These are phyloP conservation scores for Marasmarcha lunaedactyla DNA, from an alignment of 2,888 invertebrate species.

Conservation along the genomic window DNA sequence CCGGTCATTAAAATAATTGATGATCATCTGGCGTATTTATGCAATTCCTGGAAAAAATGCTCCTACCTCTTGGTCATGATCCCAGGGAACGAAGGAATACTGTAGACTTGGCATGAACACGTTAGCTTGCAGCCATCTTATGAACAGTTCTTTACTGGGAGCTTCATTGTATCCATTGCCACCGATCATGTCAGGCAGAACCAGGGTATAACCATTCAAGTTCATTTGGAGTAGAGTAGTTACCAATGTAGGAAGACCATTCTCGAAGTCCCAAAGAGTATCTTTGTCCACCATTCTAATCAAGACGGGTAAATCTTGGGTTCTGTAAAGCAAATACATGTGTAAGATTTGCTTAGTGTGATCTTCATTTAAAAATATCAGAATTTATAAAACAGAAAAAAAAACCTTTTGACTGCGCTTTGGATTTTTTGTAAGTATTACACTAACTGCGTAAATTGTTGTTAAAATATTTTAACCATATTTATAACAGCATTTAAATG, in stretches of 20 bases:
- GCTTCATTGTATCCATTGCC: constrained; percentile 73
- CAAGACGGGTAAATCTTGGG: constrained; percentile 79
- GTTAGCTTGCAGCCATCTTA: constrained; percentile 84
- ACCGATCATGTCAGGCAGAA: constrained; percentile 85
- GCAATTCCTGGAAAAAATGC: too few species aligned
- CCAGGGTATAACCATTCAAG: constrained; percentile 75
- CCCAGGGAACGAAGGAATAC: constrained; percentile 86
- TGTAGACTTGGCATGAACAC: constrained; percentile 85
- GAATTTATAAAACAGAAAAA: neutral
- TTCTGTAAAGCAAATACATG: constrained; percentile 34
- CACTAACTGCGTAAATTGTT: too few species aligned
- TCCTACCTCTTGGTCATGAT: constrained; percentile 72
- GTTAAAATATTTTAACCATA: too few species aligned
- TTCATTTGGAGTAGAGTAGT: constrained; percentile 76
- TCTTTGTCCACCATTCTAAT: constrained; percentile 85
- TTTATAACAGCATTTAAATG: too few species aligned
- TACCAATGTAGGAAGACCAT: constrained; percentile 78
- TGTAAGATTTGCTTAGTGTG: neutral
- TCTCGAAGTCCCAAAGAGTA: constrained; percentile 75
- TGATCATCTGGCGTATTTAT: too few species aligned
- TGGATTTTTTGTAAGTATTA: too few species aligned
- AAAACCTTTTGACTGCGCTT: too few species aligned
- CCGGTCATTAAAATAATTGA: too few species aligned
- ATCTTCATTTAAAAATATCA: neutral
- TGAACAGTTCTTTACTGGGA: constrained; percentile 74